phyloP scores from a whole-genome alignment of 2,113 vertebrate genomes.

The Hemibagrus wyckioides region DNA sequence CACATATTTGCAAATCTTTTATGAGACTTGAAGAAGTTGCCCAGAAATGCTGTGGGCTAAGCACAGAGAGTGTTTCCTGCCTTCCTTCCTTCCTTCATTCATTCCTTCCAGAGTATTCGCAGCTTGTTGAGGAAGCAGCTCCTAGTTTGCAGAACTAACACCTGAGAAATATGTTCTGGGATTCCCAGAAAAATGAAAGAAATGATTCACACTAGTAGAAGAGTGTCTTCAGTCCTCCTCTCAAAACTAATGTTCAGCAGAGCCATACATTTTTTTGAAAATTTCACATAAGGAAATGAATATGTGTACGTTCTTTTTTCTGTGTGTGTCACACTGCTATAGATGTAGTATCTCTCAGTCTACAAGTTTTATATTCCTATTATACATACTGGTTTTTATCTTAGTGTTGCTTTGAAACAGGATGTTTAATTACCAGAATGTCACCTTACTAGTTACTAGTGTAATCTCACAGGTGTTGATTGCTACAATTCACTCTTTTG shows the following conservation, averaged over 20 bases:
- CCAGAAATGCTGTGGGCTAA: not conserved
- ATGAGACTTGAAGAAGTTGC: not conserved
- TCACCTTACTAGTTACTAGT: not conserved
- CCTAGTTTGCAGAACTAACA: not conserved
- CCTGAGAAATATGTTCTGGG: conserved; percentile 17
- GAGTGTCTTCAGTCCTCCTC: not conserved
- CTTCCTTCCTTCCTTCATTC: too few relatives aligned
- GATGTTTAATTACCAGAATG: not conserved
- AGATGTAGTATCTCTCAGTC: not conserved
- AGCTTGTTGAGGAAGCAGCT: not conserved
- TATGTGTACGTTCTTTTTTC: not conserved
- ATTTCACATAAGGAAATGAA: not conserved
- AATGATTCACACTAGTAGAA: conserved; percentile 30
- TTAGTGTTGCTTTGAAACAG: not conserved
- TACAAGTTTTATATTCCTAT: not conserved
- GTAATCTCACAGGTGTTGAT: not conserved
- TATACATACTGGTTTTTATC: not conserved
- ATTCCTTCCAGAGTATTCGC: not conserved
- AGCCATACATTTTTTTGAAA: not conserved
- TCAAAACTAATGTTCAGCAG: not conserved
- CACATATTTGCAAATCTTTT: not conserved
- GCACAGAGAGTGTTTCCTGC: not conserved
- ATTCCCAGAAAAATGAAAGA: not conserved
- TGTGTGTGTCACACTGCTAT: not conserved
- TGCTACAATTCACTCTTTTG: conserved; percentile 1